Conservation (phyloP, 2,888 invertebrate genomes). For the Cinara cedri region DNA sequence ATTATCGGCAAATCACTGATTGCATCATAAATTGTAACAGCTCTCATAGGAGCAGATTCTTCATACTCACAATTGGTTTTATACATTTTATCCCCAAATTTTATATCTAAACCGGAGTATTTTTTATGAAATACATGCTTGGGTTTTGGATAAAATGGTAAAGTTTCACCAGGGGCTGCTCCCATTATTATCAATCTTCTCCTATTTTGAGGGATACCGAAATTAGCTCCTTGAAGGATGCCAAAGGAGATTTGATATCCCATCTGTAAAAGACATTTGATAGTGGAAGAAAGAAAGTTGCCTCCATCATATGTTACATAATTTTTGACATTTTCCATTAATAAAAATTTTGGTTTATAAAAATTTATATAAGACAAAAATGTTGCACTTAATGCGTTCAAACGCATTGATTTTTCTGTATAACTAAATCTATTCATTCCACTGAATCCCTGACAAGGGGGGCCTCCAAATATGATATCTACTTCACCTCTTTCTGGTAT, state of each 20-base stretch:
- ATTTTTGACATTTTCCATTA: slow-evolving; percentile 85
- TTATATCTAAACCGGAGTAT: slow-evolving; percentile 70
- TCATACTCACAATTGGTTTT: slow-evolving; percentile 69
- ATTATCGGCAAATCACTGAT: slow-evolving; percentile 82
- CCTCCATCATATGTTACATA: slow-evolving; percentile 82
- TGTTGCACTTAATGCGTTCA: slow-evolving; percentile 80
- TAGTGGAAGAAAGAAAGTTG: slow-evolving; percentile 79
- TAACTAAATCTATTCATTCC: slow-evolving; percentile 89
- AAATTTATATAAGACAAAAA: slow-evolving; percentile 85
- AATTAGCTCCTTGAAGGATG: slow-evolving; percentile 84
- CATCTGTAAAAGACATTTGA: slow-evolving; percentile 78
- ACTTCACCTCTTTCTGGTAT: slow-evolving; percentile 81
- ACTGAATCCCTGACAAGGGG: slow-evolving; percentile 88
- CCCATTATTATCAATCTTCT: slow-evolving; percentile 80
- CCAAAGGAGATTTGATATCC: slow-evolving; percentile 88
- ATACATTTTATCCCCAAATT: slow-evolving; percentile 65
- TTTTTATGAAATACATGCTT: slow-evolving; percentile 76
- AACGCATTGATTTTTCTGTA: slow-evolving; percentile 81
- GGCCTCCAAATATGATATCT: slow-evolving; percentile 83
- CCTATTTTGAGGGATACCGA: slow-evolving; percentile 83
- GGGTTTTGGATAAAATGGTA: slow-evolving; percentile 81
- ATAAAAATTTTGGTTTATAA: slow-evolving; percentile 81
- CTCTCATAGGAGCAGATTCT: slow-evolving; percentile 76
- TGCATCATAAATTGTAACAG: slow-evolving; percentile 81
- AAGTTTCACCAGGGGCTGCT: slow-evolving; percentile 76